A percentile compares a stretch with the other conserved stretches of the same genome.
phyloP scores from a whole-genome alignment of 2,888 invertebrate species.

The Thyatira batis region DNA sequence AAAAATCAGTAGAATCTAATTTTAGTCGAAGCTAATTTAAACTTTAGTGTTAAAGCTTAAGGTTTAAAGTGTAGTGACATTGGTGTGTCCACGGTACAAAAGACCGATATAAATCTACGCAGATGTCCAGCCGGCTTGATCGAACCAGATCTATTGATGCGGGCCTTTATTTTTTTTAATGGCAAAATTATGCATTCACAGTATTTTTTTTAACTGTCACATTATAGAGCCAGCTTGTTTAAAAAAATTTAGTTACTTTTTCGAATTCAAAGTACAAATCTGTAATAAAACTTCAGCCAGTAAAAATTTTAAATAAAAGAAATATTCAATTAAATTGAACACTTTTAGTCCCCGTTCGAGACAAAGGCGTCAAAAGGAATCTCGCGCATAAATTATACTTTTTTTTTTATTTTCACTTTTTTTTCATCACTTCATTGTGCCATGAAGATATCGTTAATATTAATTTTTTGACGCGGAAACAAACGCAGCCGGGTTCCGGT shows the following conservation, averaged over 20 bases:
- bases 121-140: slow-evolving; percentile 65
- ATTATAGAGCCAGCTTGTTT: background rate
- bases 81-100: slow-evolving; percentile 28
- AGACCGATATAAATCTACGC: slow-evolving; percentile 43
- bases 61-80: background rate
- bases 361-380: slow-evolving; percentile 77
- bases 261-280: too few species aligned
- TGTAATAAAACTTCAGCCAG: too few species aligned
- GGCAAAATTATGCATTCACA: background rate
- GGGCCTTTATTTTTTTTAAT: slow-evolving; percentile 45
- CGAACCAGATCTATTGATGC: slow-evolving; percentile 65
- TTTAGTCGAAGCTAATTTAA: background rate
- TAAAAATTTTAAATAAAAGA: background rate
- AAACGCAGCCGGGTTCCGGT: slow-evolving; percentile 67
- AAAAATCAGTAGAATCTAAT: slow-evolving; percentile 53
- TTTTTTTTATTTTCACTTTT: slow-evolving; percentile 63
- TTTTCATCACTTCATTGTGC: slow-evolving; percentile 73
- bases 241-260: too few species aligned
- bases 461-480: slow-evolving; percentile 80
- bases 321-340: slow-evolving; percentile 66
- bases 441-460: slow-evolving; percentile 78
- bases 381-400: slow-evolving; percentile 80
- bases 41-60: background rate
- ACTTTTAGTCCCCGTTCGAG: slow-evolving; percentile 52
- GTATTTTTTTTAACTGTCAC: background rate